These are phyloP conservation scores for Paraescarpia echinospica DNA, from an alignment of 1,140 invertebrate species.

Conservation along the genomic window DNA sequence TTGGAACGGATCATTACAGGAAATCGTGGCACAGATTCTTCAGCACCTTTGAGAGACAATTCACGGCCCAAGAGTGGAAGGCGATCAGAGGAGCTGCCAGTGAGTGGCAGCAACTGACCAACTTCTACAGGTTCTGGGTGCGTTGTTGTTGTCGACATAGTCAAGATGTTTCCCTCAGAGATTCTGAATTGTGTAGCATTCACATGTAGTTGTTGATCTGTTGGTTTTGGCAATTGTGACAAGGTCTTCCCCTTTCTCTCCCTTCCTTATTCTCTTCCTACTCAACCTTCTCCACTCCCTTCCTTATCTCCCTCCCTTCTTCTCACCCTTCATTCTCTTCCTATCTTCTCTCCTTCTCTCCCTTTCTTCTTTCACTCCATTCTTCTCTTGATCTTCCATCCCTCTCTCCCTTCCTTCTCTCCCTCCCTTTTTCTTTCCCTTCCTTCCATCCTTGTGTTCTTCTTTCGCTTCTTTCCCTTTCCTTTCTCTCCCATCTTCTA, in stretches of 20 bases:
- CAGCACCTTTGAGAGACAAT: conserved; percentile 79
- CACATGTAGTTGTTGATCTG: background rate
- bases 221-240: too few relatives aligned
- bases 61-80: conserved; percentile 78
- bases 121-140: conserved; percentile 85
- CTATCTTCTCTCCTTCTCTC: background rate
- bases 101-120: conserved; percentile 65
- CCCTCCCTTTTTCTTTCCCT: too few relatives aligned
- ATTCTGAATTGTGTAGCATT: background rate
- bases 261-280: too few relatives aligned
- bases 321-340: too few relatives aligned
- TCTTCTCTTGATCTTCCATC: too few relatives aligned
- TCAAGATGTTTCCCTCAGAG: background rate
- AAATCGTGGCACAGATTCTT: conserved; percentile 68
- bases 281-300: too few relatives aligned
- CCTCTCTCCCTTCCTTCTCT: too few relatives aligned
- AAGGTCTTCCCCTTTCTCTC: too few relatives aligned
- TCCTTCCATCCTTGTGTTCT: too few relatives aligned
- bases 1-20: background rate
- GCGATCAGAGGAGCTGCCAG: conserved; percentile 64
- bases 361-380: background rate
- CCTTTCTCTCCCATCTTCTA: too few relatives aligned
- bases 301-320: too few relatives aligned
- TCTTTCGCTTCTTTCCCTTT: too few relatives aligned
- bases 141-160: background rate